These are phyloP conservation scores for Heliocidaris erythrogramma DNA, from an alignment of 35 echinoderm and acorn worm genomes.

Conservation along the genomic window DNA sequence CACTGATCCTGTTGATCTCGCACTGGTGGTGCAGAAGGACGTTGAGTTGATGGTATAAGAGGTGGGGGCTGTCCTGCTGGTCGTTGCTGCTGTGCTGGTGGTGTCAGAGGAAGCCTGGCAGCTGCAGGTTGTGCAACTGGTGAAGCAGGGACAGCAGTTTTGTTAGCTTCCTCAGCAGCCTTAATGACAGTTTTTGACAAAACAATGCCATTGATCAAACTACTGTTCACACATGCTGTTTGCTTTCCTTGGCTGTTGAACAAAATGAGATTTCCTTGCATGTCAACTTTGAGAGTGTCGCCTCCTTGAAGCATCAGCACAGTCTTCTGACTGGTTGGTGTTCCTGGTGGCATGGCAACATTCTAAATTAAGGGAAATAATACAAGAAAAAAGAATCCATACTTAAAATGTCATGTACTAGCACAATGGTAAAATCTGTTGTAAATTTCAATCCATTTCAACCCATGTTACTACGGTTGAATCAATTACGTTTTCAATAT, in stretches of 20 bases:
- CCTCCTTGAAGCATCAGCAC: conserved; percentile 61
- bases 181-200: conserved; percentile 46
- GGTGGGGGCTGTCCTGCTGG: conserved; percentile 10
- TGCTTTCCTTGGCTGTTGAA: conserved; percentile 49
- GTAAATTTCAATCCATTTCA: not conserved
- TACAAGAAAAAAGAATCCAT: not conserved
- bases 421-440: not conserved
- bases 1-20: not conserved
- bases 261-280: conserved; percentile 55
- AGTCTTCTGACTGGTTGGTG: conserved; percentile 43
- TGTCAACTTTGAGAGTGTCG: conserved; percentile 63
- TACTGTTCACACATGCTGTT: conserved; percentile 40
- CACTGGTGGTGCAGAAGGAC: not conserved
- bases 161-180: conserved; percentile 30
- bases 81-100: not conserved
- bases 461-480: not conserved
- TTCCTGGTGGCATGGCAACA: conserved; percentile 20
- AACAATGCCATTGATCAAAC: conserved; percentile 14
- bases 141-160: not conserved
- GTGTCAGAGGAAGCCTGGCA: not conserved
- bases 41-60: not conserved
- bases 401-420: not conserved
- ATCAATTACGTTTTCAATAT: not conserved
- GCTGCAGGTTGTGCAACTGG: conserved; percentile 32
- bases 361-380: not conserved